Evolutionary conservation across 1,140 invertebrate genomes (phyloP), one percentile per base, ranked within the genome.

Genomic region (Tetragonula clypearis): DNA sequence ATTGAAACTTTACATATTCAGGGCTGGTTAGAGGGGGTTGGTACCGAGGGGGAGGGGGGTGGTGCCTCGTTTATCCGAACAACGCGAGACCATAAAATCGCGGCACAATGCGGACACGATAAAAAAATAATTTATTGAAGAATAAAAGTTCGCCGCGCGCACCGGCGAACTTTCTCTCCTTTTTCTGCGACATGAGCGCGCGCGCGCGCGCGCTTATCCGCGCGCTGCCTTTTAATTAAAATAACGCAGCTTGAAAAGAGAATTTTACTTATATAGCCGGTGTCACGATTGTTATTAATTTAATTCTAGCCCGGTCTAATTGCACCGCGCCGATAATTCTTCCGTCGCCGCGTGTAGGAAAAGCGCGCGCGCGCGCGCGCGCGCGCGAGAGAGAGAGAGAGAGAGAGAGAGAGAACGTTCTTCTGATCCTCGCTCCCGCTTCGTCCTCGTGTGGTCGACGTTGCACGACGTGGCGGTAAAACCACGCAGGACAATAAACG

Each of bases 1-100:
- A 84, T 84, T 84, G 76, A 84, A 84, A 84, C 82, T 84, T 84
- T 84, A 84, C 82, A 84, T 84, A 79, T 84, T 84, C 82, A 79
- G 76, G 56, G 17, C 65, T 79, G 75, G 71, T 84, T 1, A 6
- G 56, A 15, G 55, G 55, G 12, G 53, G 71, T 60, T 21, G 21
- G 58, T 8, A 6, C 17, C 58, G 68, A 12, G 4, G 15, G 35
- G 23, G 41, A 19, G 6, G 66, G 11, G 14, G 2, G 30, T 26
- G 69, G 41, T 62, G 78, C 60, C 69, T 81, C 83, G 83, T 85
- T 85, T 85, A 80, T 81, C 78, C 83, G 83, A 62, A 81, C 83
- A 81, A 81, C 83, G 77, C 71, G 82, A 55, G 76, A 79, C 78
- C 78, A 79, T 80, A 80, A 81, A 80, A 81, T 80, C 71, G 66